These are phyloP conservation scores for Odontocolon sp. DNA, from an alignment of 2,888 invertebrate genomes.

Conservation along the genomic window DNA sequence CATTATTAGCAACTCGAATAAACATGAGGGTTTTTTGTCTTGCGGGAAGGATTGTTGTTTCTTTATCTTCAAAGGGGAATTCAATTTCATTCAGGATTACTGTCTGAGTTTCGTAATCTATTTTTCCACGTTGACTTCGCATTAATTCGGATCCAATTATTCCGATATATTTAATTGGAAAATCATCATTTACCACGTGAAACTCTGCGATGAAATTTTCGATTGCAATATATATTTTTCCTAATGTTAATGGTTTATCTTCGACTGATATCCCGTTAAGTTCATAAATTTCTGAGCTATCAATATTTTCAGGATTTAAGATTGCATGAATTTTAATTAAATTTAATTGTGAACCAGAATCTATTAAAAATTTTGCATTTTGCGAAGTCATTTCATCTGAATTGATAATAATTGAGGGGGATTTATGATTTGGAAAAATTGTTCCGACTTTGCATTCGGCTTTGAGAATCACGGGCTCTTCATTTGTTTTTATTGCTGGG, in stretches of 20 bases:
- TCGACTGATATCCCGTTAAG: neutral
- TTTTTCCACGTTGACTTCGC: neutral
- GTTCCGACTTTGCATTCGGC: neutral
- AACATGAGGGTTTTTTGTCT: no score
- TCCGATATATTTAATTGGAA: neutral
- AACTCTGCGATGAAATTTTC: neutral
- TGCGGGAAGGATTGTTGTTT: conserved; percentile 13
- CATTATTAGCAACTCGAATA: neutral
- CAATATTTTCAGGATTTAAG: neutral
- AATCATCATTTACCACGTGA: neutral
- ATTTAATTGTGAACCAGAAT: conserved; percentile 13
- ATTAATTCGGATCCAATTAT: no score
- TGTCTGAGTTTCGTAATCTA: neutral
- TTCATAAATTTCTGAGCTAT: conserved; percentile 10
- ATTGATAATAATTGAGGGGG: neutral
- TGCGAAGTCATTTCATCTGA: neutral
- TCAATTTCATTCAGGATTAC: neutral
- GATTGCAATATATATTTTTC: neutral
- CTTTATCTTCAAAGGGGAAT: conserved; percentile 8
- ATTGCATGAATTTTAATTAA: neutral
- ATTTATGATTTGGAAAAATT: neutral
- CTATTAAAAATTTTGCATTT: neutral
- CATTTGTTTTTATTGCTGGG: no score
- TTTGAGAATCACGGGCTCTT: neutral
- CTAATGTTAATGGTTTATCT: conserved; percentile 10